Conservation (phyloP, 2,113 vertebrate genomes). For the Pomatostomus ruficeps region DNA sequence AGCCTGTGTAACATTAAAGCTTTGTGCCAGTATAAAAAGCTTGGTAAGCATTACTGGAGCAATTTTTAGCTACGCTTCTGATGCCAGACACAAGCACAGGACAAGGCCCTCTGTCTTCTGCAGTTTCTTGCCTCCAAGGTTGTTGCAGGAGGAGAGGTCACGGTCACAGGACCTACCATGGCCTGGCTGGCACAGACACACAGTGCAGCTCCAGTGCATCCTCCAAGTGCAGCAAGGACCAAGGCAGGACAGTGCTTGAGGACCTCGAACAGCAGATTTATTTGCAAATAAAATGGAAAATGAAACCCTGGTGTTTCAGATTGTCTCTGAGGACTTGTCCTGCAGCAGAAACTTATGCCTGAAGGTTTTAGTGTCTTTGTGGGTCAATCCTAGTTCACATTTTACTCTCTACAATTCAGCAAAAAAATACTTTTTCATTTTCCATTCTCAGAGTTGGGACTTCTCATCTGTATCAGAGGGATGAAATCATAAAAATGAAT, state of each 20-base stretch:
- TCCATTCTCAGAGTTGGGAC: not conserved
- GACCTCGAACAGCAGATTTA: not conserved
- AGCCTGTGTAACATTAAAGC: not conserved
- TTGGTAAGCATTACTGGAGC: not conserved
- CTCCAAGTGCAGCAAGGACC: not conserved
- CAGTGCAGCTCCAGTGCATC: not conserved
- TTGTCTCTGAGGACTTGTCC: not conserved
- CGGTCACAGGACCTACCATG: not conserved
- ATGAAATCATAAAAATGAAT: not conserved
- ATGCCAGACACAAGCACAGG: not conserved
- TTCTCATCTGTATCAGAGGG: not conserved
- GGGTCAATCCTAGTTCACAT: not conserved
- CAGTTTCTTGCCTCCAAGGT: not conserved
- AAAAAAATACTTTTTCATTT: not conserved
- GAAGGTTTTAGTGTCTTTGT: not conserved
- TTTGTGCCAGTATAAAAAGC: not conserved
- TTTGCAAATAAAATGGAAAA: not conserved
- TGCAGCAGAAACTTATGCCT: not conserved
- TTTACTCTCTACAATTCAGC: not conserved
- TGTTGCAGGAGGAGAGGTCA: accelerated
- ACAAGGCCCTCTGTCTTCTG: not conserved
- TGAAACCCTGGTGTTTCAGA: not conserved
- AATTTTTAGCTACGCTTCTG: not conserved
- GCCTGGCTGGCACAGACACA: not conserved
- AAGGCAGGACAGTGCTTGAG: accelerated